A percentile compares a stretch with the other conserved stretches of the same genome.
phyloP scores from a whole-genome alignment of 92 coral and sea anemone species.

The Isaurus tuberculatus region DNA sequence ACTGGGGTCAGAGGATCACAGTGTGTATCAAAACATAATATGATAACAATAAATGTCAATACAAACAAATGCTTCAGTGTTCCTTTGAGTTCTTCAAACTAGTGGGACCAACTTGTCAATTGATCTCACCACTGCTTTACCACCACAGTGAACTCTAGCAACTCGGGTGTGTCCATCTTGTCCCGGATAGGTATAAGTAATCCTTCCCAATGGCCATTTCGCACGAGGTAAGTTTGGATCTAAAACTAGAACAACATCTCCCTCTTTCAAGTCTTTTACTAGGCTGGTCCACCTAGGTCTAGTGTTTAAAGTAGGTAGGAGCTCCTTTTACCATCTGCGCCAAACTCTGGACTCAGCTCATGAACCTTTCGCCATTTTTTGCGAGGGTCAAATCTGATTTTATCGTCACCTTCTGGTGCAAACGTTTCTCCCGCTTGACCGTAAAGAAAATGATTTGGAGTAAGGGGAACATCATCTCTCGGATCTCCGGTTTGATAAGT shows the following conservation, averaged over 20 bases:
- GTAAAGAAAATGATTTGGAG: slow-evolving; percentile 52
- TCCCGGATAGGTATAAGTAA: not conserved
- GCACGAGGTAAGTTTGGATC: not conserved
- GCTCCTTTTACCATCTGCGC: slow-evolving; percentile 22
- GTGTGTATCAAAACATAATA: not conserved
- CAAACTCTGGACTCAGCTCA: slow-evolving; percentile 53
- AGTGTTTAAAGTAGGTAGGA: slow-evolving; percentile 33
- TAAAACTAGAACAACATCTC: not conserved
- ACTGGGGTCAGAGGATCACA: slow-evolving; percentile 16
- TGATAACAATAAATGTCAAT: not conserved
- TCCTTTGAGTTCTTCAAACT: not conserved
- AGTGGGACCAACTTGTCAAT: slow-evolving; percentile 55
- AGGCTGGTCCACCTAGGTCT: slow-evolving; percentile 65
- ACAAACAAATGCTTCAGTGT: not conserved
- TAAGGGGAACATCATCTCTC: slow-evolving; percentile 50
- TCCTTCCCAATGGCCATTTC: not conserved
- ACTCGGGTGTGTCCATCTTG: slow-evolving; percentile 47
- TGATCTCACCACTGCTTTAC: slow-evolving; percentile 55
- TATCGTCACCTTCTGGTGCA: slow-evolving; percentile 52
- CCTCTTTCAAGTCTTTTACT: slow-evolving; percentile 58
- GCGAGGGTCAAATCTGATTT: slow-evolving; percentile 25
- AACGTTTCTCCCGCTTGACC: slow-evolving; percentile 56
- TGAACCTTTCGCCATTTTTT: slow-evolving; percentile 60
- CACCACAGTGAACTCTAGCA: slow-evolving; percentile 68
- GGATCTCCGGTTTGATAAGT: slow-evolving; percentile 60